Evolutionary conservation across 2,113 vertebrate species (phyloP).

Genomic region (Choloepus hoffmanni): DNA sequence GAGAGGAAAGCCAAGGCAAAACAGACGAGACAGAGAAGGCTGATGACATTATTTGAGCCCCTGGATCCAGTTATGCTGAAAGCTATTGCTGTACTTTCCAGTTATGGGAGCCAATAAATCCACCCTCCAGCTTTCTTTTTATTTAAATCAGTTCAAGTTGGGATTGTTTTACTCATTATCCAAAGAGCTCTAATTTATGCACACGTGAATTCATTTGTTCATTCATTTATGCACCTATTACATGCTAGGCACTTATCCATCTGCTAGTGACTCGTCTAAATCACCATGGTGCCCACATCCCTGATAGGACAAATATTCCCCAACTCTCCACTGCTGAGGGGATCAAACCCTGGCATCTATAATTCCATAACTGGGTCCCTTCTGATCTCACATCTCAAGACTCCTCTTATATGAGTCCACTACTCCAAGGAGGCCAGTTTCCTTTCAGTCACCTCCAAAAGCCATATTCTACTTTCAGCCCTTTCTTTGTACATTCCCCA

Average conservation of each 20-base stretch:
- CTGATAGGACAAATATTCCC: background rate
- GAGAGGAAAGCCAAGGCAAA: background rate
- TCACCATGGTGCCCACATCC: background rate
- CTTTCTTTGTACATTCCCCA: background rate
- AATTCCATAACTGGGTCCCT: background rate
- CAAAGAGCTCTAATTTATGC: background rate
- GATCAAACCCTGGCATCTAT: background rate
- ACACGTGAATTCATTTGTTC: background rate
- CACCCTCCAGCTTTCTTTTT: background rate
- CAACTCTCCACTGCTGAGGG: background rate
- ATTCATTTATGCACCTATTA: too few relatives aligned
- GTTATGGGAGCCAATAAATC: background rate
- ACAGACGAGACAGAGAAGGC: background rate
- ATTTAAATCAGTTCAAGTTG: background rate
- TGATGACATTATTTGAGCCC: background rate
- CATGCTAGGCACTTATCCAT: background rate
- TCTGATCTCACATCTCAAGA: background rate
- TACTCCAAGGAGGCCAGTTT: background rate
- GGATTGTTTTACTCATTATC: background rate
- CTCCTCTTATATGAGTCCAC: background rate
- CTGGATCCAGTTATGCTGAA: background rate
- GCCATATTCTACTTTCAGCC: background rate
- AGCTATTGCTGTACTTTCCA: background rate
- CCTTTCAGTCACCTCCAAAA: background rate
- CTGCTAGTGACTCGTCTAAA: background rate